phyloP scores from a whole-genome alignment of 2,888 invertebrate species.

The Uropetala carovei region DNA sequence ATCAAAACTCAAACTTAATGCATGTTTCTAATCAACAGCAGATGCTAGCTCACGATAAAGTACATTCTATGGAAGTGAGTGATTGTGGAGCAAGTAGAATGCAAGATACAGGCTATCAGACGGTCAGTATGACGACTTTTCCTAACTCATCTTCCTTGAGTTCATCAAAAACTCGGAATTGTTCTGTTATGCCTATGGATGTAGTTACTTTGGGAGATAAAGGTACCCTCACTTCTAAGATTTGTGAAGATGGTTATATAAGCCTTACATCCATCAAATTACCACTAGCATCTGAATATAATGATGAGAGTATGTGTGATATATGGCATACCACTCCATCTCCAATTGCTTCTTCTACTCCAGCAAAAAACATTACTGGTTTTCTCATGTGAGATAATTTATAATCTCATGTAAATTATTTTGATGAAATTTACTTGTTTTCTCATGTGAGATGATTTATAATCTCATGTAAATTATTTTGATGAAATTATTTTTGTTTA shows the following conservation, averaged over 20 bases:
- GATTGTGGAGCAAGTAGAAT: constrained; percentile 26
- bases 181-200: neutral
- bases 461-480: neutral
- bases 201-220: neutral
- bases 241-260: constrained; percentile 51
- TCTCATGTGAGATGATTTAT: constrained; percentile 31
- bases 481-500: neutral
- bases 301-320: constrained; percentile 60
- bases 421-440: neutral
- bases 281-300: neutral
- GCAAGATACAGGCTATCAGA: constrained; percentile 51
- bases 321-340: constrained; percentile 34
- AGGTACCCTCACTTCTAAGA: neutral
- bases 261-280: constrained; percentile 44
- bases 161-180: neutral
- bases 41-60: constrained; percentile 16
- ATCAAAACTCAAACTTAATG: neutral
- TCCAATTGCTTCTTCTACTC: constrained; percentile 38
- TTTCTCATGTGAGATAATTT: constrained; percentile 38
- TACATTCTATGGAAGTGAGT: constrained; percentile 18
- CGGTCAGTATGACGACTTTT: constrained; percentile 11
- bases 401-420: neutral
- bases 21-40: constrained; percentile 10
- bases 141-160: constrained; percentile 28
- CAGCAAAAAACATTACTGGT: constrained; percentile 46